phyloP scores from a whole-genome alignment of 2,113 vertebrate species.

The Leucopternis melanops region DNA sequence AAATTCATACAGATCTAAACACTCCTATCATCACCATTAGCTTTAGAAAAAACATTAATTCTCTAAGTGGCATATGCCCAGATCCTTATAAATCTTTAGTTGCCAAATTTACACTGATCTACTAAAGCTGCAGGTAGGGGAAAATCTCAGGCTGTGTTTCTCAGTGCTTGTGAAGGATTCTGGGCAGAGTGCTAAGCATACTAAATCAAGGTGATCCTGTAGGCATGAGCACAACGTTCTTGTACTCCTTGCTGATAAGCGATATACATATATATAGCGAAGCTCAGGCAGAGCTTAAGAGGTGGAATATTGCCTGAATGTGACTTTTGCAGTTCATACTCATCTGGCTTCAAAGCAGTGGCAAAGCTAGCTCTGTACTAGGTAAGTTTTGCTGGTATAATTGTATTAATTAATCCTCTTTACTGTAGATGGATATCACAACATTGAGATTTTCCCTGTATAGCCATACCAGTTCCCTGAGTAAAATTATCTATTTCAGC shows the following conservation, averaged over 20 bases:
- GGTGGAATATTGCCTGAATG: no score
- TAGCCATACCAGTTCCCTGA: neutral
- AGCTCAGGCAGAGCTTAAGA: neutral
- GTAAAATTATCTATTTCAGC: neutral
- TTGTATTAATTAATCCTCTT: neutral
- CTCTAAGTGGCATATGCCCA: neutral
- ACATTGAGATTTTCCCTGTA: neutral
- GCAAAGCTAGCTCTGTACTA: neutral
- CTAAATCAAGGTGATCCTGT: fast-evolving
- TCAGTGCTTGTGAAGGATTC: neutral
- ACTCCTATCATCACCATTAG: neutral
- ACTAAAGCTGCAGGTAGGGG: neutral
- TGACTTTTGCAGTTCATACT: neutral
- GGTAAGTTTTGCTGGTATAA: neutral
- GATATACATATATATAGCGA: fast-evolving
- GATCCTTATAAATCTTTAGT: neutral
- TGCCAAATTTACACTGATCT: neutral
- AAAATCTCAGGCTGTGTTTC: neutral
- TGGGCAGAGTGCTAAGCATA: neutral
- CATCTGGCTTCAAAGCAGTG: neutral
- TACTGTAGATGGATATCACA: fast-evolving
- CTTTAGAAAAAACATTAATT: neutral
- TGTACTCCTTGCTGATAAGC: fast-evolving
- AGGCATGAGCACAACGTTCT: fast-evolving
- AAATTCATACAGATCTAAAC: neutral